Evolutionary conservation across 2,888 invertebrate species (phyloP).

Genomic region (Gerris lacustris): DNA sequence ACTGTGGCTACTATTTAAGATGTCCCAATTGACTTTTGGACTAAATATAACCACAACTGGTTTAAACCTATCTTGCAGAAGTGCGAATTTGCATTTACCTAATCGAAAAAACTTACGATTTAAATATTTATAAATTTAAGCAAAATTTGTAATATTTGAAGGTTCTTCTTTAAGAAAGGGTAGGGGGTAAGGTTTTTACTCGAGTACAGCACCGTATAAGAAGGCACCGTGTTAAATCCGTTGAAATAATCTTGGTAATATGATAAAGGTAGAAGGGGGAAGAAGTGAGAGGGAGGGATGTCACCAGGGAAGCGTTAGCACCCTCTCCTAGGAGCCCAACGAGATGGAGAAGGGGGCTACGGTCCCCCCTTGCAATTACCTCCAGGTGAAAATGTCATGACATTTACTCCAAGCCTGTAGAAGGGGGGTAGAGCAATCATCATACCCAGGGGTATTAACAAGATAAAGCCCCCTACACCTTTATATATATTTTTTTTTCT

Average conservation of each 20-base stretch:
- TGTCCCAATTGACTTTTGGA: too few species aligned
- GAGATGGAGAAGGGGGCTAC: not conserved
- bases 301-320: not conserved
- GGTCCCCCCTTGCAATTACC: not conserved
- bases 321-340: not conserved
- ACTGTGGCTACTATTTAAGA: too few species aligned
- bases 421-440: not conserved
- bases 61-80: too few species aligned
- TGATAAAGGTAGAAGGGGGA: not conserved
- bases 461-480: not conserved
- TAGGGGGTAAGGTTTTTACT: too few species aligned
- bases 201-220: too few species aligned
- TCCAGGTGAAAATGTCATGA: constrained; percentile 5
- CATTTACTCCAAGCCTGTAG: not conserved
- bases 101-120: too few species aligned
- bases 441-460: not conserved
- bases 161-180: too few species aligned
- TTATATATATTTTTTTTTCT: not conserved
- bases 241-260: not conserved
- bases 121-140: too few species aligned
- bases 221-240: too few species aligned
- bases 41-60: too few species aligned
- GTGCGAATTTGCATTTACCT: too few species aligned
- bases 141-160: too few species aligned
- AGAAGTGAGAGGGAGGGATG: not conserved